phyloP scores from a whole-genome alignment of 2,113 vertebrate genomes.

The Ornithorhynchus anatinus region DNA sequence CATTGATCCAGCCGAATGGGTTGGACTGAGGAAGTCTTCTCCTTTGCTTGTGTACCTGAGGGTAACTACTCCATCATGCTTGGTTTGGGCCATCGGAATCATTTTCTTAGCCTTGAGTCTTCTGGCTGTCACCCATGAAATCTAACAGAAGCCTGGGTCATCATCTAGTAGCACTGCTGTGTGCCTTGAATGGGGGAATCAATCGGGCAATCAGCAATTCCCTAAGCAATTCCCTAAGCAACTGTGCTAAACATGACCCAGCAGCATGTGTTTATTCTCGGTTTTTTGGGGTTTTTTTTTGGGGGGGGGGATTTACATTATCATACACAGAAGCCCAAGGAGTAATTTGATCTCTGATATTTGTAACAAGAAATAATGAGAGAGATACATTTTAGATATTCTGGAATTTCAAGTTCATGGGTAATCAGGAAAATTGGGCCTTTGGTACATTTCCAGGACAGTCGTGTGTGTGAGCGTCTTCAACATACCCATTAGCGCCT shows the following conservation, averaged over 20 bases:
- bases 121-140: neutral
- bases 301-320: too few relatives aligned
- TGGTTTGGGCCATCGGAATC: neutral
- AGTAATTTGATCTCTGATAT: neutral
- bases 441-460: neutral
- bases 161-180: neutral
- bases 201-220: neutral
- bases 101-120: neutral
- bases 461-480: neutral
- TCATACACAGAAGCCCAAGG: neutral
- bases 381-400: neutral
- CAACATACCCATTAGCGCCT: too few relatives aligned
- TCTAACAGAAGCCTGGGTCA: neutral
- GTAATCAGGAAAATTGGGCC: constrained; percentile 10
- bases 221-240: too few relatives aligned
- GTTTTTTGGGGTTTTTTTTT: neutral
- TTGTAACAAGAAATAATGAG: neutral
- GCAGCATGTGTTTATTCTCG: neutral
- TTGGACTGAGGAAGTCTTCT: constrained; percentile 83
- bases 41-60: constrained; percentile 87
- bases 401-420: neutral
- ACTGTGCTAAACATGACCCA: neutral
- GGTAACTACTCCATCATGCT: constrained; percentile 69
- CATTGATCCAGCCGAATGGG: constrained; percentile 91
- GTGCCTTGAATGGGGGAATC: fast-evolving